Percentiles rank a stretch among this genome's conserved stretches.
Evolutionary conservation across 2,888 invertebrate species (phyloP).

Genomic region (Tromatobia lineatoria): DNA sequence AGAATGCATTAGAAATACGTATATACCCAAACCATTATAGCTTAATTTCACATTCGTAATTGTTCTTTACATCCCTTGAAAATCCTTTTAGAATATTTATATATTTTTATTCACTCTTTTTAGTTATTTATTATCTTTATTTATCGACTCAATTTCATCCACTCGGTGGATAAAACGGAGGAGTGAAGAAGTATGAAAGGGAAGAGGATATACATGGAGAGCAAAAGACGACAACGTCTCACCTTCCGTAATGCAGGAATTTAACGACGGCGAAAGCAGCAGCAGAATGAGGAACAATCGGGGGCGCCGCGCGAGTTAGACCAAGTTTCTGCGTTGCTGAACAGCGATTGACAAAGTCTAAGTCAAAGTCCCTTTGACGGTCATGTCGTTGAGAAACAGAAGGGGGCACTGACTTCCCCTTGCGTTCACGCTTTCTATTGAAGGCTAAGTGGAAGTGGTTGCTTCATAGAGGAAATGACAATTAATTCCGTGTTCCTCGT

Average conservation of each 20-base stretch:
- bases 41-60: too few species aligned
- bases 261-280: not conserved
- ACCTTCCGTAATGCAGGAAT: slow-evolving; percentile 20
- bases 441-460: slow-evolving; percentile 9
- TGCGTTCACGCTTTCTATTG: slow-evolving; percentile 17
- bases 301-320: slow-evolving; percentile 43
- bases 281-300: slow-evolving; percentile 47
- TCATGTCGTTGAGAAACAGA: not conserved
- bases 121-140: not conserved
- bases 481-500: slow-evolving; percentile 35
- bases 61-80: too few species aligned
- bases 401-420: slow-evolving; percentile 5
- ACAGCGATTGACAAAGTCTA: slow-evolving; percentile 58
- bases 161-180: not conserved
- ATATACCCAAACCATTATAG: too few species aligned
- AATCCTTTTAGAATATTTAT: too few species aligned
- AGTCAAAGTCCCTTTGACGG: slow-evolving; percentile 63
- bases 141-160: not conserved
- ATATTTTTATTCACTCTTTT: not conserved
- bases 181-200: not conserved
- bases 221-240: slow-evolving; percentile 54
- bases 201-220: slow-evolving; percentile 2
- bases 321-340: slow-evolving; percentile 52
- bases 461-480: slow-evolving; percentile 15
- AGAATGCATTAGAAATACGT: too few species aligned